Evolutionary conservation across 2,797 vertebrate species (phyloP).

Genomic region (Sebastiscus tertius): DNA sequence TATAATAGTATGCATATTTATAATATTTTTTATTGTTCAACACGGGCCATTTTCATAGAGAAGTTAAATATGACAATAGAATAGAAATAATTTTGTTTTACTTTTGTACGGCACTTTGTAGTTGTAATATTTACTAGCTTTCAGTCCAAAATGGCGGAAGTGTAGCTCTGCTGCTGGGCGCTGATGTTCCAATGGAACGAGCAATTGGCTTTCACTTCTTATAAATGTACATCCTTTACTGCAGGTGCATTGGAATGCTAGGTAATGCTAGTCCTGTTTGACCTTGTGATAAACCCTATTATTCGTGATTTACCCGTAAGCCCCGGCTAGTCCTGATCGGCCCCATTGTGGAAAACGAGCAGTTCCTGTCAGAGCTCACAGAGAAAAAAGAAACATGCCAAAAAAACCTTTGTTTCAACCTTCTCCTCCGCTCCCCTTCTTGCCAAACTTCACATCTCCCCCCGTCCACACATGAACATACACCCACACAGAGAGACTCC

Average conservation of each 20-base stretch:
- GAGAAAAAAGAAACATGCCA: conserved; percentile 34
- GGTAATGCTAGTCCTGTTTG: not conserved
- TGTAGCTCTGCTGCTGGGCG: too few species aligned
- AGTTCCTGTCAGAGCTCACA: conserved; percentile 29
- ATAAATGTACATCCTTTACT: too few species aligned
- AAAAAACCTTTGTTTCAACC: not conserved
- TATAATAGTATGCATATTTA: too few species aligned
- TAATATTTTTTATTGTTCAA: too few species aligned
- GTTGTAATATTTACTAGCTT: too few species aligned
- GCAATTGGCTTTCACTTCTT: too few species aligned
- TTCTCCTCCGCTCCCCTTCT: not conserved
- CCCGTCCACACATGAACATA: conserved; percentile 5
- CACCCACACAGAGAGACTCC: not conserved
- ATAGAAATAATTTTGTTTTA: too few species aligned
- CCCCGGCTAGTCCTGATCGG: not conserved
- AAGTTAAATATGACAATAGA: too few species aligned
- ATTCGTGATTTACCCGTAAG: conserved; percentile 10
- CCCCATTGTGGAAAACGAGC: not conserved
- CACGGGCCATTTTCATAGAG: too few species aligned
- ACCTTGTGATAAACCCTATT: conserved; percentile 21
- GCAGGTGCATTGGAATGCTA: not conserved
- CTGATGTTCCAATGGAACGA: too few species aligned
- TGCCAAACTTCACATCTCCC: conserved; percentile 42
- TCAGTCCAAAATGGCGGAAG: too few species aligned
- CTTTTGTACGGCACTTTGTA: too few species aligned